These are phyloP conservation scores for Ennomos fuscantarius DNA, from an alignment of 2,888 invertebrate genomes.

Conservation along the genomic window DNA sequence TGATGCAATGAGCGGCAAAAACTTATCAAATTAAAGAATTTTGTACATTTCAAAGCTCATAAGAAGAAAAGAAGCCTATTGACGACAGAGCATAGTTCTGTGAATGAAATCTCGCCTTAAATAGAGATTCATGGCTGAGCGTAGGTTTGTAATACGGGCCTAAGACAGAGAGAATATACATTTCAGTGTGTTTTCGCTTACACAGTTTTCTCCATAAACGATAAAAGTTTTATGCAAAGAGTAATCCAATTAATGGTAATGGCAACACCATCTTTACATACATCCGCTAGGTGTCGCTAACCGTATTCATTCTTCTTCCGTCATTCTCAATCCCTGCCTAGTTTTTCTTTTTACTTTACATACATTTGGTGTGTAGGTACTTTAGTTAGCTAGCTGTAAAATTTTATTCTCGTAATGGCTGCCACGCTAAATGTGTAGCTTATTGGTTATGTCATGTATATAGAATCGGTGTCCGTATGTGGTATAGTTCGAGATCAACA, in stretches of 20 bases:
- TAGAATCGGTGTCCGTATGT: conserved; percentile 61
- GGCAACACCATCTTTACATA: conserved; percentile 42
- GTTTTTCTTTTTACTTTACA: conserved; percentile 74
- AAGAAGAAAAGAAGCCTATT: too few relatives aligned
- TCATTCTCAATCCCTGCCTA: conserved; percentile 67
- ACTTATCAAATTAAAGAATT: too few relatives aligned
- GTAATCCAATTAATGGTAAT: neutral
- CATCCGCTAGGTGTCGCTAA: conserved; percentile 70
- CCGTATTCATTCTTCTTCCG: conserved; percentile 62
- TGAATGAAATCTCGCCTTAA: too few relatives aligned
- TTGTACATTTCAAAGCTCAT: too few relatives aligned
- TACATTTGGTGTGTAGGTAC: conserved; percentile 63
- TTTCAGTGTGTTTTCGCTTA: conserved; percentile 38
- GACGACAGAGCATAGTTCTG: too few relatives aligned
- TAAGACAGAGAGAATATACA: too few relatives aligned
- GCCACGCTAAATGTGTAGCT: conserved; percentile 80
- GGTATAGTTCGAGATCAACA: conserved; percentile 62
- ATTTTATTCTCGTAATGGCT: conserved; percentile 82
- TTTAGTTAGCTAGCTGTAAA: conserved; percentile 69
- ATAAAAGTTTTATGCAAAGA: conserved; percentile 4
- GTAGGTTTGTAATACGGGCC: too few relatives aligned
- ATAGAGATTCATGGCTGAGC: too few relatives aligned
- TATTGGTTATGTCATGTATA: conserved; percentile 80
- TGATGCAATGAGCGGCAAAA: too few relatives aligned
- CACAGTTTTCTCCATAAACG: conserved; percentile 5